A percentile compares a stretch with the other conserved stretches of the same genome.
Evolutionary conservation across 2,113 vertebrate species (phyloP).

Genomic region (Stegostoma tigrinum): DNA sequence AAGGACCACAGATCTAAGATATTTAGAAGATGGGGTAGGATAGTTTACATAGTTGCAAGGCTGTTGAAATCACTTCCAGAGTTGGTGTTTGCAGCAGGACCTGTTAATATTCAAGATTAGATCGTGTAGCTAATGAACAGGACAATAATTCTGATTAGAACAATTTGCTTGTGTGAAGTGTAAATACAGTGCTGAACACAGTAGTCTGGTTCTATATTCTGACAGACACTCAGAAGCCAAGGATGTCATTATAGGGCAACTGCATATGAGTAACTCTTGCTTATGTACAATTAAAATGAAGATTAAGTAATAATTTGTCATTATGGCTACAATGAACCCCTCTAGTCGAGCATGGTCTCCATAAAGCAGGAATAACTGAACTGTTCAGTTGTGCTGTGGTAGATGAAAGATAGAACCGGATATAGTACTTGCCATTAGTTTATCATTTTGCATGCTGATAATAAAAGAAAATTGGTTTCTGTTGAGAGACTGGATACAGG

Average conservation of each 20-base stretch:
- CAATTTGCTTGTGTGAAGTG: neutral
- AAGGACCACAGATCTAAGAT: neutral
- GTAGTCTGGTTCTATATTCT: neutral
- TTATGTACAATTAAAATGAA: neutral
- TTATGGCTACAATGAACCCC: neutral
- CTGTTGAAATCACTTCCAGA: neutral
- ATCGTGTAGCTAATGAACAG: neutral
- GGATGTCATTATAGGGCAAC: neutral
- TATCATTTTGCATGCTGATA: neutral
- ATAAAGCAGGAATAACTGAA: neutral
- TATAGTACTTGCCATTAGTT: neutral
- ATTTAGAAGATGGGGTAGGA: neutral
- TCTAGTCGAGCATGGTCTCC: neutral
- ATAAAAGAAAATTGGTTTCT: neutral
- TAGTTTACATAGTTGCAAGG: neutral
- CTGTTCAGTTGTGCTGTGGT: neutral
- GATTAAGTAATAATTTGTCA: neutral
- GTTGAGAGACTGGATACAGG: neutral
- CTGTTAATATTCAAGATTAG: neutral
- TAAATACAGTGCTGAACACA: neutral
- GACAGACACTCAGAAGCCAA: neutral
- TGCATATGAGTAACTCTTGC: neutral
- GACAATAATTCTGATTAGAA: neutral
- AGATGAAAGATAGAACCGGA: neutral
- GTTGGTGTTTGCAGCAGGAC: neutral